Evolutionary conservation across 2,888 invertebrate genomes (phyloP), one percentile per base, ranked within the genome.

Genomic region (Agriopis aurantiaria): DNA sequence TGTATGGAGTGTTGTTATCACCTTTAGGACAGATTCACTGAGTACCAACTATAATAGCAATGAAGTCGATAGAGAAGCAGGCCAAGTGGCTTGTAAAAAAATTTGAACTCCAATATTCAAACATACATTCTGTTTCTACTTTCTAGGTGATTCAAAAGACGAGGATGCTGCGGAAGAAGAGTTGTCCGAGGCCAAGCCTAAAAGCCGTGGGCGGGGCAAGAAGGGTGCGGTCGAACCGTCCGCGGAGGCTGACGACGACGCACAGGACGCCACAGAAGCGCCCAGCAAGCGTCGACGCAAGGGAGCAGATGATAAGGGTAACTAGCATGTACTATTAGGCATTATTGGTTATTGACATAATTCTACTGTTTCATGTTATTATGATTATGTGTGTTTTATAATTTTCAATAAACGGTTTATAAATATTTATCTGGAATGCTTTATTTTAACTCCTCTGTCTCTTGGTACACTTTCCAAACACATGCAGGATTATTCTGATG

Each of bases 221-320:
- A 95, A 94, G 71, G 82, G 78, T 40, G 62, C 62, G n/a, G 80
- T 76, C 2, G 88, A 88, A 58, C 80, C 82, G 12, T 61, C 81
- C 6, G 68, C 67, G 1, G 88, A 89, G 41, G 60, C 76, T 0
- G 65, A 49, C 3, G 88, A 88, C 8, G 88, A 87, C 4, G 83
- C 84, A 3, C 85, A 86, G 69, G 91, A 90, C 48, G 84, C 85
- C 3, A 88, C 82, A 6, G 93, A 92, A 75, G 81, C 88, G 11
- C 85, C 83, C 8, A 82, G 83, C 51, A 92, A 92, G 78, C 88
- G 93, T 72, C 85, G 89, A 75, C 92, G 92, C 79, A 93, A 92
- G 78, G 83, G 81, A 43, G 82, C 85, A 1, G 92, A 92, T 55
- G 92, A 93, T 46, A 92, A 92, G 92, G 93, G 93, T 94, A 93